Conservation (phyloP, 2,113 vertebrate genomes). For the Halcyon malimbica region DNA sequence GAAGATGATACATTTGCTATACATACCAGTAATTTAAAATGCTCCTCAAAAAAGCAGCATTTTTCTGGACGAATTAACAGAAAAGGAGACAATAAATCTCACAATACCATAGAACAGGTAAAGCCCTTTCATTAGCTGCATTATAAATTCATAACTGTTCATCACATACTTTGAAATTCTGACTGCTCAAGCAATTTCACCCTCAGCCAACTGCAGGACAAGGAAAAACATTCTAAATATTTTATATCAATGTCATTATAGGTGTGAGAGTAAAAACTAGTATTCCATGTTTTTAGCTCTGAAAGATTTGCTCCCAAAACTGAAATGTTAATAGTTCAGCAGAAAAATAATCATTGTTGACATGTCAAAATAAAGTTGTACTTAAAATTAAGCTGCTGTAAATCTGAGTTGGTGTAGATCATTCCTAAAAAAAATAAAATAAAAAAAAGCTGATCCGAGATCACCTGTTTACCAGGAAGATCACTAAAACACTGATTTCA, state of each 20-base stretch:
- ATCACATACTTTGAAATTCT: constrained; percentile 48
- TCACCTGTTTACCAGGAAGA: constrained; percentile 38
- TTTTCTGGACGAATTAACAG: constrained; percentile 63
- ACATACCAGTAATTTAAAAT: constrained; percentile 66
- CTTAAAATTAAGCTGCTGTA: constrained; percentile 59
- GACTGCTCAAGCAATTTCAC: constrained; percentile 53
- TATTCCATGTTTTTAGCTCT: constrained; percentile 41
- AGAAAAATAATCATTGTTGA: constrained; percentile 34
- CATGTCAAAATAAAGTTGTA: constrained; percentile 44
- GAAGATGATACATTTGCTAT: constrained; percentile 66
- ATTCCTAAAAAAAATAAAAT: neutral
- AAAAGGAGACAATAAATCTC: constrained; percentile 57
- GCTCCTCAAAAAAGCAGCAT: constrained; percentile 52
- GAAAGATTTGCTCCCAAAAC: constrained; percentile 56
- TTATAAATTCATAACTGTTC: constrained; percentile 61
- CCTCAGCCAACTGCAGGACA: constrained; percentile 43
- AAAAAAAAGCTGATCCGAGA: constrained; percentile 26
- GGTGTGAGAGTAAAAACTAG: neutral
- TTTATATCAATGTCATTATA: neutral
- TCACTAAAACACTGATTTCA: constrained; percentile 37
- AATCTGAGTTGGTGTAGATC: neutral
- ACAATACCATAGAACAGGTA: constrained; percentile 53
- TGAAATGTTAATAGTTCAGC: constrained; percentile 22
- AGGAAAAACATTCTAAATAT: constrained; percentile 1
- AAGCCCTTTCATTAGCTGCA: constrained; percentile 71